A percentile compares a stretch with the other conserved stretches of the same genome.
Evolutionary conservation across 2,888 invertebrate species (phyloP).

Genomic region (Tortrix viridana): DNA sequence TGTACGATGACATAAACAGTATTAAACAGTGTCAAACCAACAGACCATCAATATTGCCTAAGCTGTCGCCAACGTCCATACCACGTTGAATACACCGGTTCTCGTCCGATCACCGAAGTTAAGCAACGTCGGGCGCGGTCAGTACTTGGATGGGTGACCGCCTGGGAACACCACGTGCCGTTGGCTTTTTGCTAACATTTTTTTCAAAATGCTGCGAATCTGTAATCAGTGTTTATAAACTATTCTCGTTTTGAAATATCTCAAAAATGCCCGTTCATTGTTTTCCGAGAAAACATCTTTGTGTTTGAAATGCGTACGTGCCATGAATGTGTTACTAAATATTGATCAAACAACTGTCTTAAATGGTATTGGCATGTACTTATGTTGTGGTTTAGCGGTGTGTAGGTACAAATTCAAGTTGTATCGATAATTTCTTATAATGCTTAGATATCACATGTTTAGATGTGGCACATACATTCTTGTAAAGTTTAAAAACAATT

Average conservation of each 20-base stretch:
- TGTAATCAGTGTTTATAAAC: slow-evolving; percentile 23
- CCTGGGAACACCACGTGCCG: slow-evolving; percentile 45
- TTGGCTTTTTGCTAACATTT: slow-evolving; percentile 41
- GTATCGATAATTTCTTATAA: slow-evolving; percentile 8
- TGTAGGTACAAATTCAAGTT: background rate
- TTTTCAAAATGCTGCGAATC: background rate
- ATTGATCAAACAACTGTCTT: slow-evolving; percentile 25
- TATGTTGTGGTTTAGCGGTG: slow-evolving; percentile 20
- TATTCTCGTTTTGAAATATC: slow-evolving; percentile 17
- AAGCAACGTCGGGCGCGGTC: slow-evolving; percentile 46
- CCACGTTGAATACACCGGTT: slow-evolving; percentile 46
- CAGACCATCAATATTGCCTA: slow-evolving; percentile 34
- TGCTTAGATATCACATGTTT: too few species aligned
- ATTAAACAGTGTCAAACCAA: slow-evolving; percentile 26
- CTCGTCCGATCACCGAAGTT: slow-evolving; percentile 47
- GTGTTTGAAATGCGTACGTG: slow-evolving; percentile 13
- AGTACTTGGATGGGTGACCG: slow-evolving; percentile 47
- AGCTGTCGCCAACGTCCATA: slow-evolving; percentile 42
- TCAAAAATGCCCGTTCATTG: slow-evolving; percentile 36
- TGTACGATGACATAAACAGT: background rate
- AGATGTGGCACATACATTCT: too few species aligned
- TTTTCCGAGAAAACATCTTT: slow-evolving; percentile 26
- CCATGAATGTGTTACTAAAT: slow-evolving; percentile 15
- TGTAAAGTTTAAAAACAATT: too few species aligned
- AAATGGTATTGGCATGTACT: slow-evolving; percentile 21